Evolutionary conservation across 2,797 vertebrate species (phyloP), one percentile per base, ranked within the genome.

Genomic region (Limnodromus scolopaceus): DNA sequence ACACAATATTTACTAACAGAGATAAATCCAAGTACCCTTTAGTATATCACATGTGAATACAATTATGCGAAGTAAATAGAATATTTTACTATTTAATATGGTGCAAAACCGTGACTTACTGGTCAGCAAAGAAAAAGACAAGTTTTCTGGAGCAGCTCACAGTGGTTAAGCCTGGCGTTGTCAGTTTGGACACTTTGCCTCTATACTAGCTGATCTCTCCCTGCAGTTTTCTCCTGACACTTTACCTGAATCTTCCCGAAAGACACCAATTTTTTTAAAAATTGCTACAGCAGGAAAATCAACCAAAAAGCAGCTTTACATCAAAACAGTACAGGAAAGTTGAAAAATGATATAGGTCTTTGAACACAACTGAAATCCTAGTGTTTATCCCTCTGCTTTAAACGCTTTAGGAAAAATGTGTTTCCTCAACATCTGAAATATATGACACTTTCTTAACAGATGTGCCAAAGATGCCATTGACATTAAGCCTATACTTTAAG

Each of bases 261-360:
- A 85, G 17, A 81, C 3, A 55, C 4, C 2, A 11, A 1, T 43
- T 51, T 76, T 65, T 58, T 53, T 2, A 3, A n/a, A 75, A 82
- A 81, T 15, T 30, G 13, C 46, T 54, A 36, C 19, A 60, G 5
- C 3, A 36, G n/a, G 28, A 88, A 84, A 78, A 78, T 34, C 9
- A 68, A 76, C 14, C 2, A 18, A 91, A 87, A 80, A 24, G 24
- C 20, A 77, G 7, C 24, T 71, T 71, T 79, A 49, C 7, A 27
- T 34, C 9, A 46, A 51, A 89, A 45, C 24, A 54, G 32, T 17
- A 38, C 0, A 70, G 32, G 23, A 20, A 87, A 83, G 27, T 8
- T 81, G n/a, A 80, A 74, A n/a, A 85, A 63, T 0, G 0, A 1
- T 16, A 2, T 2, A 4, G 5, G 8, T 22, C 38, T 84, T 49